These are phyloP conservation scores for Hyles euphorbiae DNA, from an alignment of 1,140 invertebrate genomes.

Conservation along the genomic window DNA sequence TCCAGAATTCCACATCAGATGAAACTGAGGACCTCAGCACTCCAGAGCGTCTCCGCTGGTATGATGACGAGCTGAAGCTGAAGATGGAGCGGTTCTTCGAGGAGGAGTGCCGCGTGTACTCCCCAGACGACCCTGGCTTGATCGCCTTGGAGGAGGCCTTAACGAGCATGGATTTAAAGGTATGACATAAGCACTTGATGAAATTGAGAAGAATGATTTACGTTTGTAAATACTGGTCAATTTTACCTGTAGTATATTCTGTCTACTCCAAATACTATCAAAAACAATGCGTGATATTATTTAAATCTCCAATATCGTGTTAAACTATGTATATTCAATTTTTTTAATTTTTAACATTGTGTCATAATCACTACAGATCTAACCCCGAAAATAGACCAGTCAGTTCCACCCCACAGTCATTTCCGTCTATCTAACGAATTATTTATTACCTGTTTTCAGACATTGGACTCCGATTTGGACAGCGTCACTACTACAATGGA, in stretches of 20 bases:
- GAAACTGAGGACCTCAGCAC: slow-evolving; percentile 15
- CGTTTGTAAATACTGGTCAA: no score
- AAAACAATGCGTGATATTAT: no score
- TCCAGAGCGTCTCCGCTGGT: slow-evolving; percentile 9
- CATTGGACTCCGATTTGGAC: slow-evolving; percentile 21
- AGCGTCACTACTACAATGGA: slow-evolving; percentile 1
- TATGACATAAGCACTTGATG: slow-evolving; percentile 6
- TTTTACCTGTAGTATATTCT: no score
- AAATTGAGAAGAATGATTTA: no score
- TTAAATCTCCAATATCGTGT: no score
- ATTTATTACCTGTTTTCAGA: slow-evolving; percentile 13
- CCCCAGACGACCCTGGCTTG: slow-evolving; percentile 46
- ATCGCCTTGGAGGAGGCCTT: slow-evolving; percentile 41
- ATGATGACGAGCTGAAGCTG: slow-evolving; percentile 40
- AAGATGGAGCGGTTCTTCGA: slow-evolving; percentile 55
- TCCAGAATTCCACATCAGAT: slow-evolving; percentile 32
- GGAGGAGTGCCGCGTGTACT: slow-evolving; percentile 47
- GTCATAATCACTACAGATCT: not conserved
- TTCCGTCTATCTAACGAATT: no score
- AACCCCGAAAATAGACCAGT: no score
- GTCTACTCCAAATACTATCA: no score
- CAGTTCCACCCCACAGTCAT: no score
- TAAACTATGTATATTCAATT: not conserved
- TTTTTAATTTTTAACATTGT: not conserved
- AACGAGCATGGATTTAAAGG: slow-evolving; percentile 35